Percentiles rank a stretch among this genome's conserved stretches.
These are phyloP conservation scores for Stegodyphus dumicola DNA, from an alignment of 1,140 invertebrate genomes.

Conservation along the genomic window DNA sequence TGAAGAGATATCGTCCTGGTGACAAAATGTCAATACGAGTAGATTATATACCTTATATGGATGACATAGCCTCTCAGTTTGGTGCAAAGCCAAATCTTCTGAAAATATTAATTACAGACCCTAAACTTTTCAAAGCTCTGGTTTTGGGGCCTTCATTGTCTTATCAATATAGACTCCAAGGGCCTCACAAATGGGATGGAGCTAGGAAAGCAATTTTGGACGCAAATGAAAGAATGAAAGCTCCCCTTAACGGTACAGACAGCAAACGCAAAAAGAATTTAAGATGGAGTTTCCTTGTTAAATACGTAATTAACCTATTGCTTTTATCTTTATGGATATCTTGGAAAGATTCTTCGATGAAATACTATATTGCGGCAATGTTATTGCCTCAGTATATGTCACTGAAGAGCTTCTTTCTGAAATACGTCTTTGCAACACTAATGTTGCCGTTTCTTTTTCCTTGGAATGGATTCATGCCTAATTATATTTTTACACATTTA, in stretches of 20 bases:
- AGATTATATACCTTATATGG: constrained; percentile 66
- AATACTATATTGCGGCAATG: constrained; percentile 4
- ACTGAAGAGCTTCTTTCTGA: constrained; percentile 15
- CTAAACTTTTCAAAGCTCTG: constrained; percentile 65
- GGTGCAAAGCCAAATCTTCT: constrained; percentile 67
- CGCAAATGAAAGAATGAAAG: constrained; percentile 40
- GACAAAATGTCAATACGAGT: constrained; percentile 69
- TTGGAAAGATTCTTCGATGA: constrained; percentile 3
- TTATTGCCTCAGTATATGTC: constrained; percentile 11
- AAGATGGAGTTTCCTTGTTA: background rate
- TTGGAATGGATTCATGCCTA: background rate
- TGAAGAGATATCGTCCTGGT: constrained; percentile 39
- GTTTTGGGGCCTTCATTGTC: constrained; percentile 69
- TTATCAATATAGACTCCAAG: constrained; percentile 70
- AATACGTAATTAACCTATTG: constrained; percentile 3
- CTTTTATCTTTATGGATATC: constrained; percentile 4
- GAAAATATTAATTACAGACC: constrained; percentile 67
- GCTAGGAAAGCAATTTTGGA: constrained; percentile 68
- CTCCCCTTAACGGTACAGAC: constrained; percentile 34
- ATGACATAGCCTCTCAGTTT: constrained; percentile 66
- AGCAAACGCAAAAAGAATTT: background rate
- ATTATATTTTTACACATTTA: background rate
- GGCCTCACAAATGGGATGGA: constrained; percentile 68
- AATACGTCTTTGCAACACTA: constrained; percentile 8
- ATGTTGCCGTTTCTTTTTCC: constrained; percentile 8